A percentile compares a stretch with the other conserved stretches of the same genome.
phyloP scores from a whole-genome alignment of 2,113 vertebrate species.

The Seriola aureovittata region DNA sequence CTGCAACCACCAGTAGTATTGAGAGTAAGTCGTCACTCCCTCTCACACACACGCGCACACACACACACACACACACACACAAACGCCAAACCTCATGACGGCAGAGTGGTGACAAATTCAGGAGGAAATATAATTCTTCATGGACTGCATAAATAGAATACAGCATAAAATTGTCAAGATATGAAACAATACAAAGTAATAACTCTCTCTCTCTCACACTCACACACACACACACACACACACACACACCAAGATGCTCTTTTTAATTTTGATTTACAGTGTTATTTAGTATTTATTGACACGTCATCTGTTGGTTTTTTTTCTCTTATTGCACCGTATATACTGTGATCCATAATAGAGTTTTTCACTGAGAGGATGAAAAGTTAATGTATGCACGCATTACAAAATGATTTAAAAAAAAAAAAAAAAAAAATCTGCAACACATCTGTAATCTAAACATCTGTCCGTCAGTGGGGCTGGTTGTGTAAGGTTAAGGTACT shows the following conservation, averaged over 20 bases:
- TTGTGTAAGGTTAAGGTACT: neutral
- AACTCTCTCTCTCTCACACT: no score
- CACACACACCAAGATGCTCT: neutral
- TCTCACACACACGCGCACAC: neutral
- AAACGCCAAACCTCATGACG: slow-evolving; percentile 2
- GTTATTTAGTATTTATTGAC: neutral
- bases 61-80: neutral
- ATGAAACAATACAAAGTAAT: slow-evolving; percentile 28
- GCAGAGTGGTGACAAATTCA: slow-evolving; percentile 34
- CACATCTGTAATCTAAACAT: neutral
- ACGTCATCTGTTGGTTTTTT: slow-evolving; percentile 11
- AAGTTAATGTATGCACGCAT: slow-evolving; percentile 30
- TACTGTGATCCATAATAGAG: no score
- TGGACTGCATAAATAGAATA: slow-evolving; percentile 15
- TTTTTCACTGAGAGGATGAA: slow-evolving; percentile 27
- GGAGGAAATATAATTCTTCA: slow-evolving; percentile 13
- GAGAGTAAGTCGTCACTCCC: neutral
- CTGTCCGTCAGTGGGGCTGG: slow-evolving; percentile 11
- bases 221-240: neutral
- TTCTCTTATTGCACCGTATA: neutral
- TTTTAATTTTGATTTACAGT: slow-evolving; percentile 42
- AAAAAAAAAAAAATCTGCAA: slow-evolving; percentile 10
- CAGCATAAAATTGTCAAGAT: slow-evolving; percentile 4
- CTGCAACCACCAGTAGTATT: neutral
- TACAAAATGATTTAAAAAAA: slow-evolving; percentile 32